Conservation (phyloP, 2,113 vertebrate genomes). For the Marmota monax region DNA sequence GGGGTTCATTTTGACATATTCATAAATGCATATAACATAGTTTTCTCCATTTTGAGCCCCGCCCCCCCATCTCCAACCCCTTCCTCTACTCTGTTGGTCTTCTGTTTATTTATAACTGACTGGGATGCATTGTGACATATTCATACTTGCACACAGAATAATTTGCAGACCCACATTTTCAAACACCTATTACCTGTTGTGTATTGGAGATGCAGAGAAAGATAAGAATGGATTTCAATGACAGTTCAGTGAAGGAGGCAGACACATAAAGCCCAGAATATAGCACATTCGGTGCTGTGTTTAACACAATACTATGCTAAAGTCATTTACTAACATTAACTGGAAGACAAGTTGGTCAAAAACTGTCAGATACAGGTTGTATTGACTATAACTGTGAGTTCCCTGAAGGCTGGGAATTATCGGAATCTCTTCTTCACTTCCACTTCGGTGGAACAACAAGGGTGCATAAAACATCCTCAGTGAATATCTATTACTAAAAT, state of each 20-base stretch:
- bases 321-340: neutral
- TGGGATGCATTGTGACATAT: too few species aligned
- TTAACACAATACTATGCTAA: neutral
- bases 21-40: too few species aligned
- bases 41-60: too few species aligned
- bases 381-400: neutral
- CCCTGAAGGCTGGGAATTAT: neutral
- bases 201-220: neutral
- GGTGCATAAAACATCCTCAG: neutral
- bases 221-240: neutral
- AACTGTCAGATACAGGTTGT: neutral
- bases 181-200: neutral
- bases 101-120: too few species aligned
- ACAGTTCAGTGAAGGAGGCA: neutral
- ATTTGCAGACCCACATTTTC: neutral
- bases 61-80: too few species aligned
- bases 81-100: too few species aligned
- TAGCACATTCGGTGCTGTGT: neutral
- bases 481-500: neutral
- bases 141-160: too few species aligned
- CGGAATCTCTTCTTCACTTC: neutral
- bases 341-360: neutral
- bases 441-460: neutral
- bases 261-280: neutral
- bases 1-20: too few species aligned